Percentiles rank a stretch among this genome's conserved stretches.
phyloP scores from a whole-genome alignment of 2,797 vertebrate species.

The Malacoctenus gilli region DNA sequence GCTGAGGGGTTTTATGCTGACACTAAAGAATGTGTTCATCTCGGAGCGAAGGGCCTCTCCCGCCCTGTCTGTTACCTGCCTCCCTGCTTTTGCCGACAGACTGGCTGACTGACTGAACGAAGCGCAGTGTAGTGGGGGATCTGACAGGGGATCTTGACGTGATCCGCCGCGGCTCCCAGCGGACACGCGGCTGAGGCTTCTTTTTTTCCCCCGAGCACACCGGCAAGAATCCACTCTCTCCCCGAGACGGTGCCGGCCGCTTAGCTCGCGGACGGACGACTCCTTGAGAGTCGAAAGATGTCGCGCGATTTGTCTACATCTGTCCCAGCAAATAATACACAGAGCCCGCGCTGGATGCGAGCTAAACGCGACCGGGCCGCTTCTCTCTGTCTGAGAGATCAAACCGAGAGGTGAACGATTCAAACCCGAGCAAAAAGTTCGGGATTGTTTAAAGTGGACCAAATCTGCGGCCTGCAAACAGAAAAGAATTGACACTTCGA shows the following conservation, averaged over 20 bases:
- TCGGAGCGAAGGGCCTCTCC: slow-evolving; percentile 57
- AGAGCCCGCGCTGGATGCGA: too few species aligned
- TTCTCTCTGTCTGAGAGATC: too few species aligned
- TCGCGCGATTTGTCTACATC: too few species aligned
- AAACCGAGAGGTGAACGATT: too few species aligned
- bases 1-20: slow-evolving; percentile 68
- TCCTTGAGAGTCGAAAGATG: too few species aligned
- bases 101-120: slow-evolving; percentile 55
- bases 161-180: slow-evolving; percentile 56
- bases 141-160: slow-evolving; percentile 60
- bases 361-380: too few species aligned
- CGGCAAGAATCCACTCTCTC: slow-evolving; percentile 34
- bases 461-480: slow-evolving; percentile 8
- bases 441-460: too few species aligned
- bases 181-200: slow-evolving; percentile 40
- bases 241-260: slow-evolving; percentile 12
- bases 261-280: too few species aligned
- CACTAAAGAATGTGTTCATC: slow-evolving; percentile 66
- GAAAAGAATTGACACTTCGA: neutral
- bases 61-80: slow-evolving; percentile 50
- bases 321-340: too few species aligned
- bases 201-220: slow-evolving; percentile 15
- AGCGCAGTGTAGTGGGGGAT: slow-evolving; percentile 48
- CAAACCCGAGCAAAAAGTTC: too few species aligned
- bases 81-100: slow-evolving; percentile 28